Evolutionary conservation across 1,140 invertebrate species (phyloP), one percentile per base, ranked within the genome.

Genomic region (Cyclargus thomasi): DNA sequence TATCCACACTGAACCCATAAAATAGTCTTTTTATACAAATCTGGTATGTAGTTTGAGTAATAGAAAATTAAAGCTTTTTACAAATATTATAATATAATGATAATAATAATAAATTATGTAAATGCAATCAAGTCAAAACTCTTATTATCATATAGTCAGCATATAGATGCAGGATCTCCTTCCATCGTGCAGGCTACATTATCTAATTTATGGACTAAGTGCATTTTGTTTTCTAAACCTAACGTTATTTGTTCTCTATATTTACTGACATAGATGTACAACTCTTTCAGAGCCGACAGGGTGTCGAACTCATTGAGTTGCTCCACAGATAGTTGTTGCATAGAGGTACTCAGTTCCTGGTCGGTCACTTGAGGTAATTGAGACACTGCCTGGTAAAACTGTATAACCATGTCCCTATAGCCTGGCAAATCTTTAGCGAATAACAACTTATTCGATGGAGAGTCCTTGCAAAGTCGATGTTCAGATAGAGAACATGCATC

Each of bases 361-460:
- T 98, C 97, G 66, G 95, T 96, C 70, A 98, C 97, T 82, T 96
- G 94, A 69, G 97, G 96, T 80, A 97, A 90, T 80, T 93, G 93
- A 47, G 96, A 94, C 20, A 98, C 95, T 72, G 97, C 95, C 71
- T 93, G 92, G 88, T 98, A 98, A 91, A 97, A 98, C 70, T 95
- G 93, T 68, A 95, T 94, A 29, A 98, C 97, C 93, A 95, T 96
- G 69, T 97, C 95, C 80, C 95, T 91, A 85, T 98, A 98, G 39
- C 95, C 94, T 11, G 96, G 96, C 85, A 98, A 97, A 86, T 98
- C 97, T 92, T 98, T 98, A 69, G 97, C 97, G 91, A 98, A 98
- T 20, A 98, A 91, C 63, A 99, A 91, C 91, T 99, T 99, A 85
- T 97, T 98, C 16, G 97, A 98, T 23, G 97, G 97, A 22, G 97